A percentile compares a stretch with the other conserved stretches of the same genome.
Conservation (phyloP, 1,140 invertebrate species). For the Oryzaephilus surinamensis region DNA sequence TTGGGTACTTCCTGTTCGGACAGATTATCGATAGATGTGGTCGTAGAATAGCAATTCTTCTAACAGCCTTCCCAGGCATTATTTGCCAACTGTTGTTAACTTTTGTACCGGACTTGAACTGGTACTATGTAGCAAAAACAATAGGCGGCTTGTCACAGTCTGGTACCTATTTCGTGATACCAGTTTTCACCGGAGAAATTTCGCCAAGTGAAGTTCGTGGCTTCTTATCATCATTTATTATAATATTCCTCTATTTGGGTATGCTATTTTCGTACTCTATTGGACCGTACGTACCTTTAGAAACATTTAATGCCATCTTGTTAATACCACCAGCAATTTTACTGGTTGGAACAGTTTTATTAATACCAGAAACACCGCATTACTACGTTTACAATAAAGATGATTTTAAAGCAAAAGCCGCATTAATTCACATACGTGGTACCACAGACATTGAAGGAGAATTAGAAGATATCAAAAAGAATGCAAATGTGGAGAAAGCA, state of each 20-base stretch:
- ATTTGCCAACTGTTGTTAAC: neutral
- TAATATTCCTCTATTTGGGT: neutral
- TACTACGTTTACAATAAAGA: slow-evolving; percentile 7
- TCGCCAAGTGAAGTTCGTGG: neutral
- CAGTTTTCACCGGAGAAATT: neutral
- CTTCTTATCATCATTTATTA: neutral
- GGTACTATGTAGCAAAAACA: neutral
- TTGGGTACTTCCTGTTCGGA: slow-evolving; percentile 14
- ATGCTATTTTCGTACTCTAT: neutral
- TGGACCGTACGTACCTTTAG: neutral
- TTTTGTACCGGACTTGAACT: neutral
- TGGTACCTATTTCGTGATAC: neutral
- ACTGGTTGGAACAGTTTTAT: neutral
- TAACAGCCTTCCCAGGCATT: slow-evolving; percentile 23
- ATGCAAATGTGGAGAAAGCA: slow-evolving; percentile 27
- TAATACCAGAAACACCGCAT: neutral
- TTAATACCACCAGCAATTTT: neutral
- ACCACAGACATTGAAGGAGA: slow-evolving; percentile 44
- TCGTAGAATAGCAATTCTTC: slow-evolving; percentile 30
- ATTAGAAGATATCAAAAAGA: slow-evolving; percentile 17
- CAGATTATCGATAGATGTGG: slow-evolving; percentile 29
- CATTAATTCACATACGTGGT: neutral
- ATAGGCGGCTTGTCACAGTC: neutral
- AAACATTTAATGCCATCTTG: neutral
- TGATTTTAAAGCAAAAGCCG: slow-evolving; percentile 34